These are phyloP conservation scores for Phymastichus coffea DNA, from an alignment of 1,140 invertebrate species.

Conservation along the genomic window DNA sequence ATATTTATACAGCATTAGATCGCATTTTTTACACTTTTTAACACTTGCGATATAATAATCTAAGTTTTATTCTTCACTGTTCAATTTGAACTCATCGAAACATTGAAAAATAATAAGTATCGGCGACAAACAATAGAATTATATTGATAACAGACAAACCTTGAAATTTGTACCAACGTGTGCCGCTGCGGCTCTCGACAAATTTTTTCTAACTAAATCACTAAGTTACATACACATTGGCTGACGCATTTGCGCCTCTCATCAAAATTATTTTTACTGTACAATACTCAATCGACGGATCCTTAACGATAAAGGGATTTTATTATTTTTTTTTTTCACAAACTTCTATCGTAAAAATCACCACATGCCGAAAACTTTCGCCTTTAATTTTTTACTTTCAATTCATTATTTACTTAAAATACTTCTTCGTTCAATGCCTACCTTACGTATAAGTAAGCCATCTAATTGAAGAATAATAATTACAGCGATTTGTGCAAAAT, in stretches of 20 bases:
- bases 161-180: slow-evolving; percentile 42
- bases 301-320: slow-evolving; percentile 26
- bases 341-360: not conserved
- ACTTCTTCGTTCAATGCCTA: no score
- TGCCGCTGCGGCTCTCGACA: slow-evolving; percentile 33
- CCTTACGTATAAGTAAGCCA: no score
- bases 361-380: slow-evolving; percentile 9
- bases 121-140: slow-evolving; percentile 4
- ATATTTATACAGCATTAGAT: slow-evolving; percentile 10
- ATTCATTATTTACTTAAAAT: no score
- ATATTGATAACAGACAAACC: slow-evolving; percentile 22
- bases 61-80: not conserved
- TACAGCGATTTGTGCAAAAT: no score
- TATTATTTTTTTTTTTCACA: slow-evolving; percentile 6
- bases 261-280: slow-evolving; percentile 25
- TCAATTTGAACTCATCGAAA: slow-evolving; percentile 1
- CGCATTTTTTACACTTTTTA: slow-evolving; percentile 4
- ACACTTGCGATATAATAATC: not conserved
- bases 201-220: slow-evolving; percentile 36
- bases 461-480: no score
- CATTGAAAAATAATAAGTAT: slow-evolving; percentile 1
- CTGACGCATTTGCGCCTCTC: slow-evolving; percentile 29
- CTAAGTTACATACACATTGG: slow-evolving; percentile 33
- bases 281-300: slow-evolving; percentile 32
- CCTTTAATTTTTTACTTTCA: no score